Evolutionary conservation across 2,888 invertebrate species (phyloP), one percentile per base, ranked within the genome.

Genomic region (Thera britannica): DNA sequence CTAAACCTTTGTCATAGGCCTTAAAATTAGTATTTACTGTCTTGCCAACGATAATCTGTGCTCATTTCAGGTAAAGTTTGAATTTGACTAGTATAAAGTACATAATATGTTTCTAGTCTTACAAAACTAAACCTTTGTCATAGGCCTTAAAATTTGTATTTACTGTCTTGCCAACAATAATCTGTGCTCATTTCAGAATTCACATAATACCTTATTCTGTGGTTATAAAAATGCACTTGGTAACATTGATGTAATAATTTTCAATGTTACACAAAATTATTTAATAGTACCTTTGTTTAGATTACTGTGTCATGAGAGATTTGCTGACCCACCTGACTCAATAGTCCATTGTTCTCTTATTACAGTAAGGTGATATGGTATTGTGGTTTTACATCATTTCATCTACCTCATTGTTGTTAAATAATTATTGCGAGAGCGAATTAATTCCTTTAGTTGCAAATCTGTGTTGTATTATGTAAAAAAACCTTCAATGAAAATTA

Each of bases 251-350:
- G 35, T 55, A 23, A 49, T 51, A 11, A 38, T 62, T 35, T 44
- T 65, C 65, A 66, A 62, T 64, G 58, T 66, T 68, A 64, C 62
- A 61, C 51, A 65, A 68, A 67, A 69, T 71, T 66, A 67, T 67
- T 56, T 63, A 74, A 72, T 60, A 23, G 23, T 23, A 54, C 56
- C 66, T 65, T 71, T 74, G 72, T 71, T 68, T 51, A 58, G 6
- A 34, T 62, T 44, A 64, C n/a, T 48, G 48, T 61, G 68, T 68
- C 68, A 56, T 74, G 74, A 66, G 74, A 72, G 11, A 49, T 52
- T 61, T 62, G 44, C 44, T 9, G 7, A 8, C 44, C 44, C 44
- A 46, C 44, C 44, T 46, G 9, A 46, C 44, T 46, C 44, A 46
- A 46, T 46, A 9, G 67, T 64, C 64, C 68, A 72, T 70, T 70